A percentile compares a stretch with the other conserved stretches of the same genome.
phyloP scores from a whole-genome alignment of 1,140 invertebrate genomes.

The Trachymyrmex cornetzi region DNA sequence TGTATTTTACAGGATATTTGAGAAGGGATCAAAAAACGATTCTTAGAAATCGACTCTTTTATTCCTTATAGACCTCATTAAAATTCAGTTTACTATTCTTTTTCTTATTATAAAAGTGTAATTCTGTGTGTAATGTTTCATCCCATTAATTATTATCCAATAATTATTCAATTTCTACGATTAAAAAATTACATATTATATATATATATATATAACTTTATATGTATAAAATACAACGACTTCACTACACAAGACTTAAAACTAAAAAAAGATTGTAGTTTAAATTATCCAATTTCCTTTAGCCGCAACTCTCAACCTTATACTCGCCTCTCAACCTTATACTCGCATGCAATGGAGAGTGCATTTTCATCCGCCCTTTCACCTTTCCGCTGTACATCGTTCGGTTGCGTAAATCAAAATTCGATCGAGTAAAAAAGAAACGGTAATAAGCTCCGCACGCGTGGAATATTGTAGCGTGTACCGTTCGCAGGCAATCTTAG shows the following conservation, averaged over 20 bases:
- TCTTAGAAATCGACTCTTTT: constrained; percentile 32
- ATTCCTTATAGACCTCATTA: not conserved
- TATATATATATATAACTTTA: too few relatives aligned
- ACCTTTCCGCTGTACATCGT: constrained; percentile 46
- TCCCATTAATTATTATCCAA: not conserved
- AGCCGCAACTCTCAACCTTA: constrained; percentile 14
- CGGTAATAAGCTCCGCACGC: constrained; percentile 54
- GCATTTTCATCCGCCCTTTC: constrained; percentile 62
- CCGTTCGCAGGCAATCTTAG: constrained; percentile 57
- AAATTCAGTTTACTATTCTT: not conserved
- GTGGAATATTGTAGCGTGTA: constrained; percentile 51
- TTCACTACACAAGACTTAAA: not conserved
- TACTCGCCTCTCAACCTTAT: not conserved
- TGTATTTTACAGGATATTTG: constrained; percentile 52
- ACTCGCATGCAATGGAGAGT: constrained; percentile 45
- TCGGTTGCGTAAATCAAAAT: constrained; percentile 61
- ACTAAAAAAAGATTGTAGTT: constrained; percentile 46
- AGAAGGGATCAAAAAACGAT: constrained; percentile 32
- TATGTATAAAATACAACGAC: not conserved
- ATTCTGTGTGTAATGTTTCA: not conserved
- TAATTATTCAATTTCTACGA: not conserved
- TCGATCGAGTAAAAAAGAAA: constrained; percentile 55
- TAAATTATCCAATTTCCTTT: constrained; percentile 57
- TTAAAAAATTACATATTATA: not conserved
- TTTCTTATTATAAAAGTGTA: constrained; percentile 1